Evolutionary conservation across 2,797 vertebrate genomes (phyloP).

Genomic region (Macrochelys suwanniensis): DNA sequence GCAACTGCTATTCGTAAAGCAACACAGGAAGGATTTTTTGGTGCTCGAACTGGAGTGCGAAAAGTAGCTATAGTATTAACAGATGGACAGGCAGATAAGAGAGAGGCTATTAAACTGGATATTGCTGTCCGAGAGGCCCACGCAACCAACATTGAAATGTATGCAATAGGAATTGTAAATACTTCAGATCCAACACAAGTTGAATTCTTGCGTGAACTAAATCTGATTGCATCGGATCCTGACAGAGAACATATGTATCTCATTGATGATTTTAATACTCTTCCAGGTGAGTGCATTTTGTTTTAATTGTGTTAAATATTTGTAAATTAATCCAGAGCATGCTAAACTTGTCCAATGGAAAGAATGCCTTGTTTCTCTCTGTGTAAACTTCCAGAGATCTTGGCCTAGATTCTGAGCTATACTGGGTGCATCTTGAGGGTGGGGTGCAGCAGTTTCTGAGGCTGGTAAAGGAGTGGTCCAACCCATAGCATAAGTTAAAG

Average conservation of each 20-base stretch:
- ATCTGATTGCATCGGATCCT: constrained; percentile 93
- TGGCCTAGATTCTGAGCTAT: background rate
- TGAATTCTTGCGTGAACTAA: constrained; percentile 90
- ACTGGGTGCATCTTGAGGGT: background rate
- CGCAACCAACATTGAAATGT: constrained; percentile 93
- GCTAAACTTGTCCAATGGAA: background rate
- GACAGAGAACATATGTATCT: constrained; percentile 93
- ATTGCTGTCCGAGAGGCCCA: constrained; percentile 91
- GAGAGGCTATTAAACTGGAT: constrained; percentile 91
- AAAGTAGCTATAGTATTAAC: constrained; percentile 95
- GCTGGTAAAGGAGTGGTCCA: background rate
- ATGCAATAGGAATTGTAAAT: constrained; percentile 92
- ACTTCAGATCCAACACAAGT: constrained; percentile 88
- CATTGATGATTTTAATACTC: constrained; percentile 93
- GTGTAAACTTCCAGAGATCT: background rate
- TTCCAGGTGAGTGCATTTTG: constrained; percentile 84
- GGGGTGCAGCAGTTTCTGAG: background rate
- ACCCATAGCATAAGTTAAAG: background rate
- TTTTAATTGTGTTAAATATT: background rate
- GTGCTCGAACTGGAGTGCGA: constrained; percentile 87
- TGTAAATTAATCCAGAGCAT: background rate
- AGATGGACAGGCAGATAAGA: constrained; percentile 91
- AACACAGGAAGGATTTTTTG: constrained; percentile 91
- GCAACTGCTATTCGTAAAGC: constrained; percentile 92
- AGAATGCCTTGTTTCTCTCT: background rate